Conservation (phyloP, 2,797 vertebrate genomes). For the Ispidina picta region DNA sequence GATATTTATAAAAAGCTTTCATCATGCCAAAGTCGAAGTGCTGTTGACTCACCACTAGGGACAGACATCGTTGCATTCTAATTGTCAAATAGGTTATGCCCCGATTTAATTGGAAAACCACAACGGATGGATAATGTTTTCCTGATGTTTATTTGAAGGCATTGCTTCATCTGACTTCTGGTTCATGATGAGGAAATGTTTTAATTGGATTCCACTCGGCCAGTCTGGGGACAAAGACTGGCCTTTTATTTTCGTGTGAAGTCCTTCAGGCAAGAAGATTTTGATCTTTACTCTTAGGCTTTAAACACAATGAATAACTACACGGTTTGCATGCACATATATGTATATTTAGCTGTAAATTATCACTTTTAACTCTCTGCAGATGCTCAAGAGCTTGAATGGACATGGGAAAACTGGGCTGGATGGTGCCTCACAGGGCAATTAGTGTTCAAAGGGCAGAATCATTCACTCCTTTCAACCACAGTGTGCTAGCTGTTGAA, state of each 20-base stretch:
- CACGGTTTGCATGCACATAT: background rate
- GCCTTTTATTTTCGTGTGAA: conserved; percentile 21
- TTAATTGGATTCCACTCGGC: background rate
- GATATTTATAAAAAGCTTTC: background rate
- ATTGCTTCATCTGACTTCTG: conserved; percentile 12
- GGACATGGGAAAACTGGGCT: background rate
- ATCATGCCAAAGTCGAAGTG: background rate
- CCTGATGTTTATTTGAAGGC: conserved; percentile 3
- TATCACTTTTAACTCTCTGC: background rate
- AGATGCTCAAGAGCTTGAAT: background rate
- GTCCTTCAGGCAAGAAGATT: conserved; percentile 3
- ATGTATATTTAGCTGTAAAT: background rate
- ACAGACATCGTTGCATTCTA: background rate
- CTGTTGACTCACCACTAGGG: conserved; percentile 26
- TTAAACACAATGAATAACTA: background rate
- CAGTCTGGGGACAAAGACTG: background rate
- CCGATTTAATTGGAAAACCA: conserved; percentile 52
- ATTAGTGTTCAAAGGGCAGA: background rate
- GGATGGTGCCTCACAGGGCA: background rate
- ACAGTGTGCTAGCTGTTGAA: background rate
- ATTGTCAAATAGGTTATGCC: conserved; percentile 30
- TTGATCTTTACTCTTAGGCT: background rate
- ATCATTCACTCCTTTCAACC: background rate
- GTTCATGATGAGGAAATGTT: conserved; percentile 21
- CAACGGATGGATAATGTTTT: conserved; percentile 7